Conservation (phyloP, 1,140 invertebrate species). For the Cydia pomonella region DNA sequence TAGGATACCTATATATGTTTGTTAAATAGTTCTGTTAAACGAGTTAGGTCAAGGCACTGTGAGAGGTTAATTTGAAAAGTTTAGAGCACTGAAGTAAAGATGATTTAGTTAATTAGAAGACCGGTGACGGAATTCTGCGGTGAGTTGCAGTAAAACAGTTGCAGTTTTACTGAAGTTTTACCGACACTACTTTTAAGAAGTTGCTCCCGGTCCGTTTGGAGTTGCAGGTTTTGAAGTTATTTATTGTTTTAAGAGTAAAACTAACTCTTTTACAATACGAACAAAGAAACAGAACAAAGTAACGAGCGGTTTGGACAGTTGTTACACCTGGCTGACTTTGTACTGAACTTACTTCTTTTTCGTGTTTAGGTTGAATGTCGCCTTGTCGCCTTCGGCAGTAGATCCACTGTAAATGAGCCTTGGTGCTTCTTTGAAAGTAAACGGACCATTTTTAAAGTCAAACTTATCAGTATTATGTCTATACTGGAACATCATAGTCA, state of each 20-base stretch:
- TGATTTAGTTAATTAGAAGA: conserved; percentile 18
- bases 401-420: too few species aligned
- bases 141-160: background rate
- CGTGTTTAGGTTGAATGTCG: background rate
- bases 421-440: too few species aligned
- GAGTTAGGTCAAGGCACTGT: background rate
- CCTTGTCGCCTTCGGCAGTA: too few species aligned
- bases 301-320: conserved; percentile 7
- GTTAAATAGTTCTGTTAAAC: background rate
- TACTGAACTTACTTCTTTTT: background rate
- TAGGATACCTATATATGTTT: background rate
- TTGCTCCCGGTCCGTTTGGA: background rate
- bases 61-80: conserved; percentile 17
- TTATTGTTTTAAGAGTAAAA: conserved; percentile 9
- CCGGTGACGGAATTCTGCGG: conserved; percentile 1
- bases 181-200: conserved; percentile 1
- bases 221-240: conserved; percentile 13
- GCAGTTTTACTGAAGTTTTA: background rate
- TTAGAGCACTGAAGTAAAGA: conserved; percentile 14
- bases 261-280: conserved; percentile 12
- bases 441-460: too few species aligned
- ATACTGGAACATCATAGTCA: too few species aligned
- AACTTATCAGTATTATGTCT: too few species aligned
- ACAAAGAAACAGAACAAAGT: conserved; percentile 5
- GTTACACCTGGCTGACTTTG: background rate